A percentile compares a stretch with the other conserved stretches of the same genome.
phyloP scores from a whole-genome alignment of 2,797 vertebrate species.

The Mycteria americana region DNA sequence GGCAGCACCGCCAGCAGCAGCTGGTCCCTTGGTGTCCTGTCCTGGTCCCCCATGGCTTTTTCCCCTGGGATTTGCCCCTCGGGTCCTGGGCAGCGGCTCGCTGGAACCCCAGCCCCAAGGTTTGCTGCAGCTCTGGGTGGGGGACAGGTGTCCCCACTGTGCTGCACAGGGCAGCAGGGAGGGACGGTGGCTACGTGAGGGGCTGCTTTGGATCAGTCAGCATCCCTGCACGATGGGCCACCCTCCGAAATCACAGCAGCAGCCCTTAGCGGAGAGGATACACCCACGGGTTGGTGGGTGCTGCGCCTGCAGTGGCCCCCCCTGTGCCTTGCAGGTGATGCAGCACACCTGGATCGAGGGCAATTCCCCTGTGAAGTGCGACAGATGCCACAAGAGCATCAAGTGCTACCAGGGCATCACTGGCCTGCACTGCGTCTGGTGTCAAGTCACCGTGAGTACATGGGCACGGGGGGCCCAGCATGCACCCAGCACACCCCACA shows the following conservation, averaged over 20 bases:
- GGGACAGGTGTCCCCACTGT: accelerated
- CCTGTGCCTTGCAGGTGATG: slow-evolving; percentile 82
- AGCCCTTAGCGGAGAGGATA: background rate
- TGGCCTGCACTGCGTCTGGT: slow-evolving; percentile 94
- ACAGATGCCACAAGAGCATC: slow-evolving; percentile 92
- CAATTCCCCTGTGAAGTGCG: slow-evolving; percentile 90
- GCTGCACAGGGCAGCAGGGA: background rate
- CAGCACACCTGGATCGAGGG: slow-evolving; percentile 96
- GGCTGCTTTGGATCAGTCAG: background rate
- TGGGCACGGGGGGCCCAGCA: accelerated
- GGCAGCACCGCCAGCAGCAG: background rate
- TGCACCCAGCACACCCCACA: accelerated
- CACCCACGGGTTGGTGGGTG: accelerated
- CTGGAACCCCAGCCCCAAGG: background rate
- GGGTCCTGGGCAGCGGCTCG: background rate
- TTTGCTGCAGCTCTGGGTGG: accelerated
- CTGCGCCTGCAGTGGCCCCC: accelerated
- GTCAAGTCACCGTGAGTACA: slow-evolving; percentile 89
- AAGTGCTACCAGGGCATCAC: slow-evolving; percentile 95
- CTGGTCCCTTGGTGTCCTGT: background rate
- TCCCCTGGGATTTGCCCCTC: background rate
- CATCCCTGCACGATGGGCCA: background rate
- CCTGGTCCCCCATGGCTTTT: background rate
- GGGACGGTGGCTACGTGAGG: background rate
- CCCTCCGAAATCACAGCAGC: accelerated